phyloP scores from a whole-genome alignment of 92 coral and sea anemone genomes.

The Actinernus sp. region DNA sequence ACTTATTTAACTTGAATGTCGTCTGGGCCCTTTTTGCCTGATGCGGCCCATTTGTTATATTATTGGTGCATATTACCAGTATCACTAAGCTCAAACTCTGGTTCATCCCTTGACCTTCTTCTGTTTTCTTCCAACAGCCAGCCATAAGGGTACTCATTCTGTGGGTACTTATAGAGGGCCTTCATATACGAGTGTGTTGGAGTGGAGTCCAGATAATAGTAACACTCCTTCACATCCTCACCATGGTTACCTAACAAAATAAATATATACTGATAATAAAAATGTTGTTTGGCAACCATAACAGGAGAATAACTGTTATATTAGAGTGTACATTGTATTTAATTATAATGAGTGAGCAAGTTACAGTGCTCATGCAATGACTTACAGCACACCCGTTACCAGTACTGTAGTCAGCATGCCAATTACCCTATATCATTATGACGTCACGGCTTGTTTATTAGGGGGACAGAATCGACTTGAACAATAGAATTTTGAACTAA shows the following conservation, averaged over 20 bases:
- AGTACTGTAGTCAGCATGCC: too few species aligned
- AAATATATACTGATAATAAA: too few species aligned
- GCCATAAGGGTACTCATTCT: conserved; percentile 85
- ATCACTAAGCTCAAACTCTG: conserved; percentile 90
- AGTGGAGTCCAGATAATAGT: conserved; percentile 95
- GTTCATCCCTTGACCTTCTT: conserved; percentile 66
- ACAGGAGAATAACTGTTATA: too few species aligned
- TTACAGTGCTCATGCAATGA: too few species aligned
- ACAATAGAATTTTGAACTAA: too few species aligned
- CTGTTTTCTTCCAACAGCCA: conserved; percentile 82
- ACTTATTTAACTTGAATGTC: not conserved
- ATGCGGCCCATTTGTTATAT: not conserved
- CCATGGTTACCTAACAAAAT: conserved; percentile 99
- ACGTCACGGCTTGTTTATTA: too few species aligned
- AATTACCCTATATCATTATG: too few species aligned
- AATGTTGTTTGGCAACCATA: too few species aligned
- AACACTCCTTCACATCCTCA: conserved; percentile 98
- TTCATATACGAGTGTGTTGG: conserved; percentile 99
- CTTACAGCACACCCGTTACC: too few species aligned
- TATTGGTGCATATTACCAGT: conserved; percentile 56
- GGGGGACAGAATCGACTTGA: too few species aligned
- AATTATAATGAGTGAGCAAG: too few species aligned
- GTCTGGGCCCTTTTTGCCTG: not conserved
- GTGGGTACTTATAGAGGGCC: conserved; percentile 97
- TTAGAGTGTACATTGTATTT: too few species aligned